Percentiles rank a stretch among this genome's conserved stretches.
Conservation (phyloP, 1,140 invertebrate species). For the Diabrotica virgifera region DNA sequence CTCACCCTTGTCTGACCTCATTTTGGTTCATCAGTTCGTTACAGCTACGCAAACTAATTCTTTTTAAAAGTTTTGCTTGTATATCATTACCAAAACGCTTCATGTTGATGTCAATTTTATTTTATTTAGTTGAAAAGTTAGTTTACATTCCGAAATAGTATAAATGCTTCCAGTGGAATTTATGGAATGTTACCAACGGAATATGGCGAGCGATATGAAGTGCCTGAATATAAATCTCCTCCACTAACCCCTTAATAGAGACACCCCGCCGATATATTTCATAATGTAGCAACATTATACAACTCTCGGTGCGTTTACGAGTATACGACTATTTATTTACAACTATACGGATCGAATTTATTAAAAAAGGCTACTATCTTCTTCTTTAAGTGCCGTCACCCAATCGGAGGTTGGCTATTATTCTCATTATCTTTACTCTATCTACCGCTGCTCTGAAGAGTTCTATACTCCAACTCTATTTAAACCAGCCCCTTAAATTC, state of each 20-base stretch:
- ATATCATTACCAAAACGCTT: background rate
- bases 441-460: too few species aligned
- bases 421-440: too few species aligned
- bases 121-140: slow-evolving; percentile 3
- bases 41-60: background rate
- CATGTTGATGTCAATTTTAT: background rate
- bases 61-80: slow-evolving; percentile 1
- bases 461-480: too few species aligned
- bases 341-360: too few species aligned
- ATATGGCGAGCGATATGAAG: background rate
- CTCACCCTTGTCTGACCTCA: background rate
- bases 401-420: too few species aligned
- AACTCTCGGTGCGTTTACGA: too few species aligned
- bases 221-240: slow-evolving; percentile 2
- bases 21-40: background rate
- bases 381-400: too few species aligned
- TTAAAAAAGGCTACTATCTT: too few species aligned
- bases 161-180: background rate
- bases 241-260: background rate
- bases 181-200: background rate
- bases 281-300: too few species aligned
- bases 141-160: background rate
- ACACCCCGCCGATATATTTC: too few species aligned
- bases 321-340: too few species aligned
- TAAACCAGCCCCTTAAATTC: too few species aligned